phyloP scores from a whole-genome alignment of 1,140 invertebrate genomes.

The Leptoteleia sp. region DNA sequence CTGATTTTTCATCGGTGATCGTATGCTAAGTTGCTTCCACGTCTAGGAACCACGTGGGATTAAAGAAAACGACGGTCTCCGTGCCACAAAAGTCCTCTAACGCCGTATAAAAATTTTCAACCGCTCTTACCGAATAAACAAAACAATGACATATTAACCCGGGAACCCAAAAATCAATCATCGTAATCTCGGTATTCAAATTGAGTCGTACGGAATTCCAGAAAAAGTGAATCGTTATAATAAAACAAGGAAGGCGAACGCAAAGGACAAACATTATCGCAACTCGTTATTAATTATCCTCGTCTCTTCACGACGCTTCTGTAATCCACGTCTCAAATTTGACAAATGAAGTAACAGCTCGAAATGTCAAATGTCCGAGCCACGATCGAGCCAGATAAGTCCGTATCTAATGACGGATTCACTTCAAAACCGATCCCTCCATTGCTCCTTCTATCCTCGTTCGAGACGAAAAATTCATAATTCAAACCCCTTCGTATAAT shows the following conservation, averaged over 20 bases:
- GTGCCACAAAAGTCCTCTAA: not conserved
- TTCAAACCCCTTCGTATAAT: conserved; percentile 56
- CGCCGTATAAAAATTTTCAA: conserved; percentile 3
- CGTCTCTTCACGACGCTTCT: conserved; percentile 11
- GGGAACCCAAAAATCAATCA: conserved; percentile 13
- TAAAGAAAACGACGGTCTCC: not conserved
- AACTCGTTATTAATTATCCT: conserved; percentile 51
- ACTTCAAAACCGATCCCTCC: conserved; percentile 22
- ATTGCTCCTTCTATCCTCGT: conserved; percentile 9
- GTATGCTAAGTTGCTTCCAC: conserved; percentile 20
- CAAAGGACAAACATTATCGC: conserved; percentile 10
- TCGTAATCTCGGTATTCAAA: conserved; percentile 3
- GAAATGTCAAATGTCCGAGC: conserved; percentile 35
- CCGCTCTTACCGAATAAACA: not conserved
- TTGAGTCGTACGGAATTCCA: not conserved
- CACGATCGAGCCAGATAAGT: conserved; percentile 38
- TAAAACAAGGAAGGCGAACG: no score
- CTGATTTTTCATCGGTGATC: conserved; percentile 40
- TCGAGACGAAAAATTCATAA: conserved; percentile 49
- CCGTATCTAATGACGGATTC: conserved; percentile 53
- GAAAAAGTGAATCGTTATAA: conserved; percentile 6
- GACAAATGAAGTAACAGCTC: conserved; percentile 62
- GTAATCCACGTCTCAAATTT: conserved; percentile 23
- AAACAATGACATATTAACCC: conserved; percentile 4
- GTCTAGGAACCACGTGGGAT: conserved; percentile 25